Conservation (phyloP, 2,888 invertebrate species). For the Troides oblongomaculatus region DNA sequence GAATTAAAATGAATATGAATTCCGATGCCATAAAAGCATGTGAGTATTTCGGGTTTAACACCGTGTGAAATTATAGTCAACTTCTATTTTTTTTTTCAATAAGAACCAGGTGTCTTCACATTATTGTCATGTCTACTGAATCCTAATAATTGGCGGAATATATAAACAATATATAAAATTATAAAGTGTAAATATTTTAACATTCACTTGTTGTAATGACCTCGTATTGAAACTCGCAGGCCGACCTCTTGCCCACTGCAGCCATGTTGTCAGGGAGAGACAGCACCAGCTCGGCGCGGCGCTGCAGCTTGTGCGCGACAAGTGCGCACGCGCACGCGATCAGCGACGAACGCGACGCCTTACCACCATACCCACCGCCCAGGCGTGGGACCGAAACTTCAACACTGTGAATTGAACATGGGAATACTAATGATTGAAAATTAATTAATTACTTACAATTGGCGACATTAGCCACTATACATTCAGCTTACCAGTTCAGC, state of each 20-base stretch:
- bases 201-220: conserved; percentile 38
- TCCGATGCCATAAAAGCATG: too few species aligned
- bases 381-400: conserved; percentile 85
- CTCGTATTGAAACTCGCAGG: conserved; percentile 77
- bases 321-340: conserved; percentile 84
- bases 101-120: too few species aligned
- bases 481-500: conserved; percentile 74
- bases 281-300: conserved; percentile 82
- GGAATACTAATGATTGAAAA: neutral
- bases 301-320: conserved; percentile 80
- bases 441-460: conserved; percentile 21
- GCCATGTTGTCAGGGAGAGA: conserved; percentile 84
- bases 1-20: too few species aligned
- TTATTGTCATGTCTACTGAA: too few species aligned
- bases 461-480: neutral
- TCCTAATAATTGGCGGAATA: too few species aligned
- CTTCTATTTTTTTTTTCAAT: too few species aligned
- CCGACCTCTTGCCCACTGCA: conserved; percentile 78
- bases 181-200: neutral
- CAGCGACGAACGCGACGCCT: conserved; percentile 82
- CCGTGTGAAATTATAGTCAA: too few species aligned
- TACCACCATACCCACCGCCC: conserved; percentile 91
- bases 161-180: too few species aligned
- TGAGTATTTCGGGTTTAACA: too few species aligned
- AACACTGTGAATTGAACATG: conserved; percentile 70